Evolutionary conservation across 2,888 invertebrate species (phyloP).

Genomic region (Lasioglossum marginatum): DNA sequence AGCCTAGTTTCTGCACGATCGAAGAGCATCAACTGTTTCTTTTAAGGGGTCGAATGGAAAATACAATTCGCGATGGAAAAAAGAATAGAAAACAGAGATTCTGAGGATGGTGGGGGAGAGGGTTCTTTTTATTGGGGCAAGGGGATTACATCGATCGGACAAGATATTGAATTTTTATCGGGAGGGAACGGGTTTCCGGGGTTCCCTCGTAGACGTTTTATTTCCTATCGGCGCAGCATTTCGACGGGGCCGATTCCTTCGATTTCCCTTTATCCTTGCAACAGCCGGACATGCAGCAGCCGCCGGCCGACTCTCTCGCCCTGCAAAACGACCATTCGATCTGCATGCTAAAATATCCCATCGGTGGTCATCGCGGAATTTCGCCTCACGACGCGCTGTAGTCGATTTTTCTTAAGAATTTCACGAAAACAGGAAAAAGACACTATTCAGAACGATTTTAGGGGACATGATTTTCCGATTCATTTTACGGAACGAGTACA

Average conservation of each 20-base stretch:
- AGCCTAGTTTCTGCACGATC: background rate
- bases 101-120: background rate
- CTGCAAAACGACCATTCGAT: slow-evolving; percentile 51
- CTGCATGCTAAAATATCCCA: slow-evolving; percentile 11
- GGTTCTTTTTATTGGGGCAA: background rate
- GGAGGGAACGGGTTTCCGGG: background rate
- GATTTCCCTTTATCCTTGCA: slow-evolving; percentile 69
- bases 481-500: background rate
- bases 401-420: background rate
- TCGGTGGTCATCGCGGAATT: slow-evolving; percentile 2
- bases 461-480: background rate
- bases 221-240: slow-evolving; percentile 57
- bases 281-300: slow-evolving; percentile 76
- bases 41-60: background rate
- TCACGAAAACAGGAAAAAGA: background rate
- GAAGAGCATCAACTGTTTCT: background rate
- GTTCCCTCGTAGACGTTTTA: background rate
- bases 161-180: slow-evolving; percentile 14
- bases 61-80: background rate
- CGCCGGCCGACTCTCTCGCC: slow-evolving; percentile 73
- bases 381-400: background rate
- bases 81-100: background rate
- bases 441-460: background rate
- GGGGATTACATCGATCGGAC: slow-evolving; percentile 19
- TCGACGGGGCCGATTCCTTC: slow-evolving; percentile 28